phyloP scores from a whole-genome alignment of 2,797 vertebrate species.

The Nyctibius grandis region DNA sequence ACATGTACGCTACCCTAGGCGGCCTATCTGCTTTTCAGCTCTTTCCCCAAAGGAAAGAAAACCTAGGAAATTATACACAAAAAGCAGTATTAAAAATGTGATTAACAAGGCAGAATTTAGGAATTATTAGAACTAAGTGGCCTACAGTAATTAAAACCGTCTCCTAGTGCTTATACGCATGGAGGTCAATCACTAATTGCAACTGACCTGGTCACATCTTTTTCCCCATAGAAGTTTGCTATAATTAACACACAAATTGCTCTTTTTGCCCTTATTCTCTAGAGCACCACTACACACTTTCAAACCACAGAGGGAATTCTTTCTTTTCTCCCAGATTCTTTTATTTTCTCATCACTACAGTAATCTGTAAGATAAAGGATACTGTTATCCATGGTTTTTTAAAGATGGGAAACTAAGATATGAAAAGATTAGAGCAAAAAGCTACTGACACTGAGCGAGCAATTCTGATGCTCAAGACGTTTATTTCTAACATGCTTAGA shows the following conservation, averaged over 20 bases:
- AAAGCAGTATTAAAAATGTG: neutral
- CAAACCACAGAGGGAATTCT: neutral
- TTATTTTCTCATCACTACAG: neutral
- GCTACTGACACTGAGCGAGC: rapidly evolving
- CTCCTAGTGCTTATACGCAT: neutral
- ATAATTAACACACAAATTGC: neutral
- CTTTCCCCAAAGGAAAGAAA: neutral
- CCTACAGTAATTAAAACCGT: neutral
- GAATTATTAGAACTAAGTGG: neutral
- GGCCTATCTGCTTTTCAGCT: neutral
- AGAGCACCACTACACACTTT: neutral
- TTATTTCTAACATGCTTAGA: neutral
- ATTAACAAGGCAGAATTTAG: neutral
- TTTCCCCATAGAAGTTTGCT: neutral
- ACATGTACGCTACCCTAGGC: rapidly evolving
- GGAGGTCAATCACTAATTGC: neutral
- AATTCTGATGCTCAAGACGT: neutral
- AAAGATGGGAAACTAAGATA: neutral
- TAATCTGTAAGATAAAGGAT: neutral
- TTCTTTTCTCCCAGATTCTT: neutral
- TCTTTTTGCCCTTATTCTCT: neutral
- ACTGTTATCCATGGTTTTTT: neutral
- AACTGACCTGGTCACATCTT: neutral
- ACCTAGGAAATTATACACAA: neutral
- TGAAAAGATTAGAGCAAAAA: neutral